Evolutionary conservation across 2,113 vertebrate genomes (phyloP), one percentile per base, ranked within the genome.

Genomic region (Rhipidura dahli): DNA sequence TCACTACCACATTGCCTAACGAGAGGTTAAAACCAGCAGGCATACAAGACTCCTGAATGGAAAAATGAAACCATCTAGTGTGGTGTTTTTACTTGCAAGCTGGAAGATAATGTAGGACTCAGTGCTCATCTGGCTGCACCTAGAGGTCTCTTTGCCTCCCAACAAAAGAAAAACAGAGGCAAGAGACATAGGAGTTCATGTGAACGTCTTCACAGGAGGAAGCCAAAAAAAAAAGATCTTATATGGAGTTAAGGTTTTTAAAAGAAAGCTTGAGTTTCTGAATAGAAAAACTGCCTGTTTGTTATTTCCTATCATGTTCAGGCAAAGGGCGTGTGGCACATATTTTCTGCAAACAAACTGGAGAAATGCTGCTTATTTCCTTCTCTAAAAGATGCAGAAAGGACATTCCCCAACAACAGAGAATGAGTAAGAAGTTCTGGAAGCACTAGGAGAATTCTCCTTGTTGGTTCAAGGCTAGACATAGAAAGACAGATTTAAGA

Each of bases 101-200:
- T 1, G 1, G 35, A 1, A 4, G 8, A 21, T 9, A 64, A 65
- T 3, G 16, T 22, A 50, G n/a, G 82, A 64, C 8, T 2, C 19
- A 33, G 24, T 8, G 66, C 13, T 2, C 33, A 49, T 22, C 1
- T 71, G 33, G 22, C 15, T 75, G 56, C 14, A 71, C 28, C 28
- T 31, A 28, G 17, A 64, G 7, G 21, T 33, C 37, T 75, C 5
- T 66, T 37, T 70, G 31, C 28, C 65, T 88, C 35, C 30, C 11
- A 85, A 20, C 6, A 50, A 75, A 76, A 70, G 33, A 51, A 73
- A 56, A 84, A 31, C 8, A 61, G 21, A 51, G 18, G 33, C 20
- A 69, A 77, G 37, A 66, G 39, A 71, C 15, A 71, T 23, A 90
- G 23, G 2, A 87, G 18, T 42, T 16, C 19, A 68, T 6, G 7